phyloP scores from a whole-genome alignment of 1,140 invertebrate species.

The Drosophila ambigua region DNA sequence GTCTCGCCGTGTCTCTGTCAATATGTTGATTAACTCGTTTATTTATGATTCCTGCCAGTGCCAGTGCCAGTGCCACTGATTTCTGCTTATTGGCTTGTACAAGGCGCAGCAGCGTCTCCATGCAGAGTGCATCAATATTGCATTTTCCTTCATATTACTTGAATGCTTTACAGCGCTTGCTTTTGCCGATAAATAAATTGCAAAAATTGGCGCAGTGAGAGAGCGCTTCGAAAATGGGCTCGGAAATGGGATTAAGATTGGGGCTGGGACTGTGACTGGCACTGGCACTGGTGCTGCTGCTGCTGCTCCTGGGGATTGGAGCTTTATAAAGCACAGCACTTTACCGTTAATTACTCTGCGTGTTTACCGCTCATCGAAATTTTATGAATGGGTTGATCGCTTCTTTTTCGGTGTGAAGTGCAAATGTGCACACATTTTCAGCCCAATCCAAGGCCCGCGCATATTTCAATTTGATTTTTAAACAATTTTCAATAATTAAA shows the following conservation, averaged over 20 bases:
- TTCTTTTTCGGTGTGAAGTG: conserved; percentile 67
- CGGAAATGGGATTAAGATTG: conserved; percentile 12
- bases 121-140: conserved; percentile 56
- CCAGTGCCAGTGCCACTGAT: conserved; percentile 57
- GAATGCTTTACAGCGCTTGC: conserved; percentile 33
- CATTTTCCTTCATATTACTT: conserved; percentile 49
- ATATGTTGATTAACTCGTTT: conserved; percentile 82
- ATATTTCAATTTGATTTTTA: conserved; percentile 67
- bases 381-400: conserved; percentile 63
- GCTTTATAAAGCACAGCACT: conserved; percentile 66
- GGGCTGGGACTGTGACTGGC: background rate
- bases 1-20: conserved; percentile 53
- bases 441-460: background rate
- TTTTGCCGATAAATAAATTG: conserved; percentile 68
- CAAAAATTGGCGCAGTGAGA: conserved; percentile 67
- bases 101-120: background rate
- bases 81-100: conserved; percentile 70
- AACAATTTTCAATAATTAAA: conserved; percentile 72
- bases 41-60: conserved; percentile 60
- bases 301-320: background rate
- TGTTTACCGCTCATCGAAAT: conserved; percentile 82
- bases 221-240: conserved; percentile 29
- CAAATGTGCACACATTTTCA: conserved; percentile 64
- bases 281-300: too few relatives aligned
- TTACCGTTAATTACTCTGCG: conserved; percentile 79